Percentiles rank a stretch among this genome's conserved stretches.
phyloP scores from a whole-genome alignment of 2,888 invertebrate genomes.

The Microlaimidae sp. region DNA sequence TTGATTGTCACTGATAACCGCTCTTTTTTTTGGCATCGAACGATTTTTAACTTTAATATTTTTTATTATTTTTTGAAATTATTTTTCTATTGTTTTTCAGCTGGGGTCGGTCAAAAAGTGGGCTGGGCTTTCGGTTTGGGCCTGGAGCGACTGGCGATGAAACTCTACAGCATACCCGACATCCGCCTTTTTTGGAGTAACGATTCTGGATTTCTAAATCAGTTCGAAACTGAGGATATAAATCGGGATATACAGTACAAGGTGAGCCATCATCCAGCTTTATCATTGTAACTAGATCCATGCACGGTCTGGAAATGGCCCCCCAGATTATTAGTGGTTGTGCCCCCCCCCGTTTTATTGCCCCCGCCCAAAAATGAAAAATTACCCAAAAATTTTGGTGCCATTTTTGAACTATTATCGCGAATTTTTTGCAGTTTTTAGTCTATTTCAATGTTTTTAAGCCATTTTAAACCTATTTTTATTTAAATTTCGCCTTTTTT shows the following conservation, averaged over 20 bases:
- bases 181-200: constrained; percentile 88
- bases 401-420: not conserved
- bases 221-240: constrained; percentile 60
- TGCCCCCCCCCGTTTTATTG: too few species aligned
- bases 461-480: too few species aligned
- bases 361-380: too few species aligned
- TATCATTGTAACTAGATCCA: not conserved
- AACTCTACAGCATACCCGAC: constrained; percentile 79
- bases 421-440: too few species aligned
- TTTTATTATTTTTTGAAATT: too few species aligned
- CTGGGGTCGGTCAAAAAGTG: constrained; percentile 61
- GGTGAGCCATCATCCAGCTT: too few species aligned
- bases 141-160: constrained; percentile 87
- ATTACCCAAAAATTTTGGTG: too few species aligned
- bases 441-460: too few species aligned
- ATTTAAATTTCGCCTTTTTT: too few species aligned
- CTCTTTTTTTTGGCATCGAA: too few species aligned
- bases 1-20: too few species aligned
- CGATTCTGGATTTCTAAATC: constrained; percentile 73
- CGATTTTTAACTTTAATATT: too few species aligned
- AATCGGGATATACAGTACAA: constrained; percentile 55
- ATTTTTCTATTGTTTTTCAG: constrained; percentile 26
- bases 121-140: constrained; percentile 98
- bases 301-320: not conserved
- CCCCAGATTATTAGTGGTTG: not conserved